Conservation (phyloP, 2,888 invertebrate species). For the Oscheius sp. region DNA sequence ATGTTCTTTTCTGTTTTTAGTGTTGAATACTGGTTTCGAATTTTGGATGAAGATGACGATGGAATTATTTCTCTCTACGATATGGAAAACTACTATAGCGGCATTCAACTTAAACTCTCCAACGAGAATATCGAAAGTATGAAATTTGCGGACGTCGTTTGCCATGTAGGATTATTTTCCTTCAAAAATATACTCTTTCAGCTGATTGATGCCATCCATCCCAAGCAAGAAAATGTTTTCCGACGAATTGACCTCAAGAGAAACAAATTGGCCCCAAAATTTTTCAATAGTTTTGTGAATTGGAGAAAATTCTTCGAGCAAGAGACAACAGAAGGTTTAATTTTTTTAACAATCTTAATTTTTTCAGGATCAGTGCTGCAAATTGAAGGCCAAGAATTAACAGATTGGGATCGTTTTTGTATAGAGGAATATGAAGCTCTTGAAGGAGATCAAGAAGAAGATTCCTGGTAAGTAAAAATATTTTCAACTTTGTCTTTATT, state of each 20-base stretch:
- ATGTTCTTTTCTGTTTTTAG: too few relatives aligned
- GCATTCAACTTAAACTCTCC: slow-evolving; percentile 92
- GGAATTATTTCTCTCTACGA: slow-evolving; percentile 97
- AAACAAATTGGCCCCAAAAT: slow-evolving; percentile 89
- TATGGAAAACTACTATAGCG: slow-evolving; percentile 91
- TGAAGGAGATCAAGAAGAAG: slow-evolving; percentile 80
- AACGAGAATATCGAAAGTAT: slow-evolving; percentile 94
- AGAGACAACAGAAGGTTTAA: slow-evolving; percentile 97
- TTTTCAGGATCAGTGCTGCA: slow-evolving; percentile 37
- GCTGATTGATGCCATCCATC: slow-evolving; percentile 97
- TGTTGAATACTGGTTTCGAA: slow-evolving; percentile 78
- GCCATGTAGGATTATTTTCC: slow-evolving; percentile 75
- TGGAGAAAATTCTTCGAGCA: slow-evolving; percentile 98
- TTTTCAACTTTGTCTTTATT: too few relatives aligned
- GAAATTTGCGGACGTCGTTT: slow-evolving; percentile 92
- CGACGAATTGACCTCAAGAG: slow-evolving; percentile 89
- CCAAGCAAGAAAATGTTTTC: slow-evolving; percentile 79
- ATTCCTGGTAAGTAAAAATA: too few relatives aligned
- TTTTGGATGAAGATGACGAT: slow-evolving; percentile 98
- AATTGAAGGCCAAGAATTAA: slow-evolving; percentile 60
- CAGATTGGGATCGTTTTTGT: slow-evolving; percentile 90
- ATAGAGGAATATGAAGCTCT: slow-evolving; percentile 96
- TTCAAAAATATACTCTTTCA: slow-evolving; percentile 71
- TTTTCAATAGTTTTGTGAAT: slow-evolving; percentile 99
- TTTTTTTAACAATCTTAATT: too few relatives aligned